Evolutionary conservation across 1,140 invertebrate species (phyloP), one percentile per base, ranked within the genome.

Genomic region (Schmidtea mediterranea): DNA sequence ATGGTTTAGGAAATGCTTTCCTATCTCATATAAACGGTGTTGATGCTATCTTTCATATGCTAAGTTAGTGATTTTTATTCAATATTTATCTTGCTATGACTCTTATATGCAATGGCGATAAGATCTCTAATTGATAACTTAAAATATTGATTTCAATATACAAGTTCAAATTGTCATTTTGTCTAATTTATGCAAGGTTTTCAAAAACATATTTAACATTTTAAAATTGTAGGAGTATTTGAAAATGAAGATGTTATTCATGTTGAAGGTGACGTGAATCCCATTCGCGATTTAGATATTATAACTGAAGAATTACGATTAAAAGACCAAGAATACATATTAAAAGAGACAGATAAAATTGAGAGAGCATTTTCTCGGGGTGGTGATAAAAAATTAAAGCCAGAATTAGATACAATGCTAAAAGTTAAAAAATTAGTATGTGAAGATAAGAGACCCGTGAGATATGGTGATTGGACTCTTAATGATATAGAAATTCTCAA

Each of bases 231-330:
- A 89, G 82, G 84, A 62, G 83, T 83, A 18, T 98, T 98, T 62
- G 89, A 95, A 53, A 86, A 95, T 63, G 83, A 86, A 46, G 84
- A 95, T 58, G 86, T 98, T 0, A 89, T 82, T 24, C 92, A 98
- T 59, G 77, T 97, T 0, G 90, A 98, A 63, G 90, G 90, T 8
- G 89, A 97, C 48, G 84, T 98, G 0, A 80, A 98, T 63, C 92
- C 92, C 0, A 75, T 92, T 1, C 70, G 90, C 45, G 92, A 98
- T 71, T 70, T 97, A 53, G 82, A 86, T 54, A 95, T 94, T 37
- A 97, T 98, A 54, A 76, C 75, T 52, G 83, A 95, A 57, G 92
- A 98, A 64, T 66, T 98, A 18, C 70, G 84, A 9, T 69, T 94
- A 2, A 97, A 98, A 63, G 90, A 97, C 59, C 15, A 66, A 15